Evolutionary conservation across 2,113 vertebrate genomes (phyloP).

Genomic region (Condylura cristata): DNA sequence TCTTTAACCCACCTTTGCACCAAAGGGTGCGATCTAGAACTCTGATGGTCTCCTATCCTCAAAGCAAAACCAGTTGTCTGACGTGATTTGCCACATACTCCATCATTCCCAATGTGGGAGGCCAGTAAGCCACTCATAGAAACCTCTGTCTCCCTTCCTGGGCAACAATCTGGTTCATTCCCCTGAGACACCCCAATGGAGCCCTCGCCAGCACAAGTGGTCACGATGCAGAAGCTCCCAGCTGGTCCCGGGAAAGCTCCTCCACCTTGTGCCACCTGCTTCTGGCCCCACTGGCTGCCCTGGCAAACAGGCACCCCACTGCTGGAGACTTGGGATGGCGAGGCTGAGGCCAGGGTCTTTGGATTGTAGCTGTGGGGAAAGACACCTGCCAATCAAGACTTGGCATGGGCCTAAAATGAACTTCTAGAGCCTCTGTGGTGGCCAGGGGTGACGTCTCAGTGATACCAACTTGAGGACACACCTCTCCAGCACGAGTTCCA

Average conservation of each 20-base stretch:
- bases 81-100: background rate
- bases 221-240: accelerated
- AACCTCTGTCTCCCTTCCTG: background rate
- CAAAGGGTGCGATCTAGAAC: background rate
- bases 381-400: background rate
- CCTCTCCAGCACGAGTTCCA: too few relatives aligned
- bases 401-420: background rate
- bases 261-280: accelerated
- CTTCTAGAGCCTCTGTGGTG: too few relatives aligned
- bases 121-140: background rate
- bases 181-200: accelerated
- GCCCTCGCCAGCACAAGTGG: too few relatives aligned
- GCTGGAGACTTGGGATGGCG: background rate
- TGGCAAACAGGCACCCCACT: background rate
- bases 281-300: too few relatives aligned
- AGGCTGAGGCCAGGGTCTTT: background rate
- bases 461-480: too few relatives aligned
- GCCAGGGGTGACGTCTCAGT: too few relatives aligned
- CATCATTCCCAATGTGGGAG: background rate
- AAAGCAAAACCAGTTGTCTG: background rate
- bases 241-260: accelerated
- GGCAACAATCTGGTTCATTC: background rate
- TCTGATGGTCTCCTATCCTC: background rate
- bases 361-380: background rate
- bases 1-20: background rate